Evolutionary conservation across 2,888 invertebrate genomes (phyloP).

Genomic region (Drosophila incognita): DNA sequence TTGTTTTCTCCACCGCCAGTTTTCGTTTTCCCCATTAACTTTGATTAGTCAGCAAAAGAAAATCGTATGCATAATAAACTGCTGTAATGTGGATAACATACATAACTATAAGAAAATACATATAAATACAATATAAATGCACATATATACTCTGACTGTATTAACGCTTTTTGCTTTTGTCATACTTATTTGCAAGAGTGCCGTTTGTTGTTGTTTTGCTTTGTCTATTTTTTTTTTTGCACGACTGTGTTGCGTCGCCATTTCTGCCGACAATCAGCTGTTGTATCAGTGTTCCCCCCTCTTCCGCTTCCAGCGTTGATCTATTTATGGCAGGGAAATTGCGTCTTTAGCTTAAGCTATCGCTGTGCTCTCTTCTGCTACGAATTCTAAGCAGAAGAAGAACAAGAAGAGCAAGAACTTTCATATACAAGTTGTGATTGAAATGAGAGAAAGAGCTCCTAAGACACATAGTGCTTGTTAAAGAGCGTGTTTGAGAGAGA

Average conservation of each 20-base stretch:
- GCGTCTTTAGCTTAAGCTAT: conserved; percentile 22
- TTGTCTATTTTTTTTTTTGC: conserved; percentile 18
- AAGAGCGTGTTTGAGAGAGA: not conserved
- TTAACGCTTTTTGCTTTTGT: conserved; percentile 33
- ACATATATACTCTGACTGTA: conserved; percentile 11
- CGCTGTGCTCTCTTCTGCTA: not conserved
- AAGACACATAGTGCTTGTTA: not conserved
- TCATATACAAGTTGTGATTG: not conserved
- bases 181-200: conserved; percentile 35
- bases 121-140: conserved; percentile 2
- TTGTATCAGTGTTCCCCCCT: conserved; percentile 47
- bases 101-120: conserved; percentile 39
- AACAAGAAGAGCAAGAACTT: not conserved
- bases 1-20: conserved; percentile 29
- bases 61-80: conserved; percentile 50
- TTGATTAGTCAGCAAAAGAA: conserved; percentile 64
- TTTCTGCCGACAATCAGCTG: conserved; percentile 60
- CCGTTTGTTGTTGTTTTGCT: conserved; percentile 39
- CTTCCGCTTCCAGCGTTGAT: not conserved
- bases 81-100: conserved; percentile 29
- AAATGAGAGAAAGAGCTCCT: not conserved
- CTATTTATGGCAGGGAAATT: conserved; percentile 21
- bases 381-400: not conserved
- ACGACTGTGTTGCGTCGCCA: conserved; percentile 54
- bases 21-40: conserved; percentile 41